Conservation (phyloP, 2,797 vertebrate genomes). For the Myripristis jacobus region DNA sequence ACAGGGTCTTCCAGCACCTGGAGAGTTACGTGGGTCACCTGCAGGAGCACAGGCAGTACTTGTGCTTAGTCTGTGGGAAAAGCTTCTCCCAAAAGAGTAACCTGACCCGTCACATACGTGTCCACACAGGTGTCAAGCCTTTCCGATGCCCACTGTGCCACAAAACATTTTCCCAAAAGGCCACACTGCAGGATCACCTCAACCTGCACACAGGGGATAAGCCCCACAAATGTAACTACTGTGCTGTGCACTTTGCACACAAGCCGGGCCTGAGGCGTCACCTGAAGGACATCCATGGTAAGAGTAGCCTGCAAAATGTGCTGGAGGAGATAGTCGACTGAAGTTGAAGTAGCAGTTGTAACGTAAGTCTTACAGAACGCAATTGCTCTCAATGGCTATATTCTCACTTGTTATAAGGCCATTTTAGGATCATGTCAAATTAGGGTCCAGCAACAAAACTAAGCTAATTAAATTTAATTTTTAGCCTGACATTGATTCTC, state of each 20-base stretch:
- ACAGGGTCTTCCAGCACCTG: slow-evolving; percentile 78
- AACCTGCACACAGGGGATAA: slow-evolving; percentile 74
- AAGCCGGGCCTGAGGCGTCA: slow-evolving; percentile 72
- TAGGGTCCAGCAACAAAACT: not conserved
- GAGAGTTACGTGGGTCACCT: slow-evolving; percentile 76
- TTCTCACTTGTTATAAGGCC: not conserved
- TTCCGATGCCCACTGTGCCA: slow-evolving; percentile 80
- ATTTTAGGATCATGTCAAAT: not conserved
- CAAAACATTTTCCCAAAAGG: slow-evolving; percentile 77
- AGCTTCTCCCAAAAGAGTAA: slow-evolving; percentile 76
- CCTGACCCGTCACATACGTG: slow-evolving; percentile 70
- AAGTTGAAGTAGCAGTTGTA: not conserved
- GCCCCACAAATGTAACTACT: slow-evolving; percentile 64
- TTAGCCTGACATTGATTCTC: not conserved
- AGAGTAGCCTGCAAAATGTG: slow-evolving; percentile 66
- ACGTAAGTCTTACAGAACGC: not conserved
- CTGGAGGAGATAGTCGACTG: slow-evolving; percentile 50
- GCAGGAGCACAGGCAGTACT: slow-evolving; percentile 76
- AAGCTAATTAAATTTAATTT: not conserved
- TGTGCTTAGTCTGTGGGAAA: slow-evolving; percentile 79
- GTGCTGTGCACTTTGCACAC: slow-evolving; percentile 62
- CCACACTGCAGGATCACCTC: slow-evolving; percentile 77
- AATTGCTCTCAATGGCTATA: not conserved
- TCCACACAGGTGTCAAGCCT: slow-evolving; percentile 75
- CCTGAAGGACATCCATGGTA: slow-evolving; percentile 71